These are phyloP conservation scores for Epizoanthus scotinus DNA, from an alignment of 92 coral and sea anemone genomes.

Conservation along the genomic window DNA sequence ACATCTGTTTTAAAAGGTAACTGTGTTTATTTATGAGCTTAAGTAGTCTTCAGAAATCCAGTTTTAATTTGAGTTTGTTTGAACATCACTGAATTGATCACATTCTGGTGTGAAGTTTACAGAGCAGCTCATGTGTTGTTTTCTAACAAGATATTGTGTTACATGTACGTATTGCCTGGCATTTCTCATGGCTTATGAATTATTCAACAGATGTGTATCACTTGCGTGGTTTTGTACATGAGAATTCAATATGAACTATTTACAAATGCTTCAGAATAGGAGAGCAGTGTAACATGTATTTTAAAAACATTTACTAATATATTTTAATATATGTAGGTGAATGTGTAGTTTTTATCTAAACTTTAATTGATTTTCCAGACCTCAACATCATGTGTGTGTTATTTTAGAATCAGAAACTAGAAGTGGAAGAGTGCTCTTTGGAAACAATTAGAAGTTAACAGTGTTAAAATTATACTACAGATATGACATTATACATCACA, in stretches of 20 bases:
- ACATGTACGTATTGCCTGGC: background rate
- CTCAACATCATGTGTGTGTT: background rate
- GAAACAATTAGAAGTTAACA: too few species aligned
- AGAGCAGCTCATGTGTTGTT: background rate
- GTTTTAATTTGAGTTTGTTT: background rate
- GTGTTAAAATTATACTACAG: too few species aligned
- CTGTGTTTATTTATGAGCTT: background rate
- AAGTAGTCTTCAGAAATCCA: background rate
- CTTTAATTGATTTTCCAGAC: slow-evolving; percentile 7
- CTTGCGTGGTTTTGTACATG: background rate
- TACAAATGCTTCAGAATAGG: too few species aligned
- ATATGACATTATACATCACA: too few species aligned
- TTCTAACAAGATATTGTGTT: slow-evolving; percentile 3
- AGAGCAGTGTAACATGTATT: too few species aligned
- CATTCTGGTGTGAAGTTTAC: background rate
- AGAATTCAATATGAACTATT: background rate
- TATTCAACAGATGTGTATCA: background rate
- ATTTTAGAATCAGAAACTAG: too few species aligned
- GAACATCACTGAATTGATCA: background rate
- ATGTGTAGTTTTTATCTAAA: background rate
- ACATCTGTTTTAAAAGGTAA: slow-evolving; percentile 9
- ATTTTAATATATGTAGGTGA: too few species aligned
- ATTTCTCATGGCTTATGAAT: slow-evolving; percentile 4
- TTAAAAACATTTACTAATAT: too few species aligned
- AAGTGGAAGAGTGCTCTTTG: too few species aligned